phyloP scores from a whole-genome alignment of 2,113 vertebrate species.

The Trinectes maculatus region DNA sequence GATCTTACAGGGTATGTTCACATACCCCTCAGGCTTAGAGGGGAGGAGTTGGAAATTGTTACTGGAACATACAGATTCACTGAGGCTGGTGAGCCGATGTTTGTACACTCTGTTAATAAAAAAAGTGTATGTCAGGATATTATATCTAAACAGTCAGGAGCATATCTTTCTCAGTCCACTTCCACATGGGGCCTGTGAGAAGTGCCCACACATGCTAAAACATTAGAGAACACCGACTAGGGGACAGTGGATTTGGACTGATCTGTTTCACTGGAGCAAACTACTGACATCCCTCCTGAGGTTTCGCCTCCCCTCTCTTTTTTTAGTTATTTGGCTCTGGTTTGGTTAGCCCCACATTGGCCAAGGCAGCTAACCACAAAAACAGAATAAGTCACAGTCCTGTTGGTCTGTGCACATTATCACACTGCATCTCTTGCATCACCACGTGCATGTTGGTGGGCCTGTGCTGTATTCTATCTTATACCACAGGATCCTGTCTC shows the following conservation, averaged over 20 bases:
- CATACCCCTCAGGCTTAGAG: conserved; percentile 38
- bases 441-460: conserved; percentile 36
- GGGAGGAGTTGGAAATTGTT: conserved; percentile 47
- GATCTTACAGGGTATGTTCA: conserved; percentile 32
- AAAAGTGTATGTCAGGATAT: conserved; percentile 30
- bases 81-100: conserved; percentile 28
- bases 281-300: conserved; percentile 40
- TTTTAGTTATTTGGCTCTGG: too few relatives aligned
- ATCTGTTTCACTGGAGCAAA: too few relatives aligned
- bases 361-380: conserved; percentile 48
- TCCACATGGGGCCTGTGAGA: conserved; percentile 3
- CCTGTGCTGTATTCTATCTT: conserved; percentile 46
- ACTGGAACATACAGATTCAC: conserved; percentile 40
- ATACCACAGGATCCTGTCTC: conserved; percentile 60
- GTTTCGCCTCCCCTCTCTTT: conserved; percentile 55
- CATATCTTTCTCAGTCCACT: conserved; percentile 14
- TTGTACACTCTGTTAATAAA: conserved; percentile 34
- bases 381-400: conserved; percentile 40
- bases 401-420: conserved; percentile 59
- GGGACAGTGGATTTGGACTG: conserved; percentile 36
- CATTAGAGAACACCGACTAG: conserved; percentile 31
- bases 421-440: conserved; percentile 49
- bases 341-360: too few relatives aligned
- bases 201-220: conserved; percentile 18
- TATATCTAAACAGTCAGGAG: conserved; percentile 45